These are phyloP conservation scores for Peromyscus polionotus DNA, from an alignment of 2,113 vertebrate species.

Conservation along the genomic window DNA sequence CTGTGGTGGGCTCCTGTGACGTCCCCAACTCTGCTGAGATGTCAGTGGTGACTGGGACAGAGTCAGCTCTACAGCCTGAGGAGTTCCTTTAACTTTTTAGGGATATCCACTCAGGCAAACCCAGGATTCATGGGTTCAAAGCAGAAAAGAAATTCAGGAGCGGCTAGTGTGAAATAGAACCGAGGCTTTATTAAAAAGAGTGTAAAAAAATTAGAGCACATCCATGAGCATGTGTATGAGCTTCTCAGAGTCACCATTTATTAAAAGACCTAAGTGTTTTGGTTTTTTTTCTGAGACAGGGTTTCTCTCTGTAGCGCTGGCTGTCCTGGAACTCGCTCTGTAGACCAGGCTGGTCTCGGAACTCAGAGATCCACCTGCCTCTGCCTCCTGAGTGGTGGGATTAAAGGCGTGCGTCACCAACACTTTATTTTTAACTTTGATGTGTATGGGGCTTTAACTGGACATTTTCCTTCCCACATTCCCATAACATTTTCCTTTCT, in stretches of 20 bases:
- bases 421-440: neutral
- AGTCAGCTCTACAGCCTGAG: neutral
- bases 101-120: neutral
- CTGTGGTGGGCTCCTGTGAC: neutral
- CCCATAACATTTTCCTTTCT: neutral
- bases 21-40: neutral
- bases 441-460: neutral
- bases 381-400: neutral
- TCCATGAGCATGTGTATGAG: neutral
- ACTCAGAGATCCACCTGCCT: neutral
- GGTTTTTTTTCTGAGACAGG: neutral
- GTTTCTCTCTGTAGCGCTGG: neutral
- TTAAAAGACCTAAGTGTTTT: neutral
- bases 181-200: neutral
- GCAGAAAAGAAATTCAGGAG: neutral
- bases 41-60: neutral
- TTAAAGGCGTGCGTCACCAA: neutral
- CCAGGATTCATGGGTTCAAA: neutral
- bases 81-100: neutral
- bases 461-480: neutral
- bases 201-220: neutral
- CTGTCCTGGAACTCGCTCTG: neutral
- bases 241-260: neutral
- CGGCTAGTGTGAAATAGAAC: neutral
- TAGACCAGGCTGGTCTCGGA: neutral